Base-by-base conservation (phyloP, 2,113 vertebrate species). In the Chaenogobius annularis region DNA sequence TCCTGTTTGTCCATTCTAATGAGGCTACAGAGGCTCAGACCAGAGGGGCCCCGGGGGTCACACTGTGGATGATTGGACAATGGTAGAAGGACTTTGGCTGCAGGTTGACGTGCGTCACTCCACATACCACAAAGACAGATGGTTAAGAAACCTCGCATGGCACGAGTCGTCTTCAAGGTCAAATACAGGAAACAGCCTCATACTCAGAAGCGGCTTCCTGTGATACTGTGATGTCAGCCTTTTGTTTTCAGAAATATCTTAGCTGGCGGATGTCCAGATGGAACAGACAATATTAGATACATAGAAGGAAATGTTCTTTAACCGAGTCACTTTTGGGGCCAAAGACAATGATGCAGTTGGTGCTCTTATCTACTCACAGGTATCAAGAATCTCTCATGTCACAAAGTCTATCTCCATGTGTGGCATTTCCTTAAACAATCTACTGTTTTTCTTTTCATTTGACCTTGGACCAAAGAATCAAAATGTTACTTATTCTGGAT, bases 1-100 rank as follows among this genome's bases (percentile, higher is more conserved):
- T 78, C 83, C 79, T 84, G 82, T 73, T 54, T 56, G 79, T 80
- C 83, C 85, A 85, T 90, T 90, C 83, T 86, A 90, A 87, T 86
- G 74, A 88, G 85, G 62, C 37, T 62, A 77, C 83, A 85, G 76
- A 80, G 69, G 74, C 70, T 72, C 82, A 76, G 71, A 62, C 85
- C 46, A 55, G 69, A 76, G 65, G 6, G 71, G 73, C 78, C 77
- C 78, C 76, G 65, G 77, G 81, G 37, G 74, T 72, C 74, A 79
- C 20, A 63, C 61, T 44, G 68, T 54, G 70, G 55, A 64, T 58
- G 35, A 50, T 69, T 37, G 62, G 68, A 58, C 44, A 43, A 12
- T 47, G 46, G 63, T 77, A 66, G 78, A 81, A 81, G 10, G 75
- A 69, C 44, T 14, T 12, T 40, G 69, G 78, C 79, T 71, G 69